Conservation (phyloP, 2,888 invertebrate species). For the Lumbricus terrestris region DNA sequence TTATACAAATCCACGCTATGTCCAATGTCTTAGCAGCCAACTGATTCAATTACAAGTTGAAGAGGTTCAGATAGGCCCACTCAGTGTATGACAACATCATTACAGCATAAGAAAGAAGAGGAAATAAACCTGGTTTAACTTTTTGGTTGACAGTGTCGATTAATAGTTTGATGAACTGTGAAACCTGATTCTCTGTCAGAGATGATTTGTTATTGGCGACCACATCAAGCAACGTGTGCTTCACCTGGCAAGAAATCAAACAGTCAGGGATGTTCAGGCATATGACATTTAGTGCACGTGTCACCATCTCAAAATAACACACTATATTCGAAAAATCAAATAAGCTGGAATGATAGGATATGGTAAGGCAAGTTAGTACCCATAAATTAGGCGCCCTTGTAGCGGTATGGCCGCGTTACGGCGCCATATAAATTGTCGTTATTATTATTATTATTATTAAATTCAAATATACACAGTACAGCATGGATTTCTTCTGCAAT, state of each 20-base stretch:
- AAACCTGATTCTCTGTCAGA: background rate
- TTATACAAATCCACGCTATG: no score
- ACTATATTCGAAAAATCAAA: background rate
- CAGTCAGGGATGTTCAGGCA: background rate
- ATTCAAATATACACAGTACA: background rate
- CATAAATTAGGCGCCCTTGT: no score
- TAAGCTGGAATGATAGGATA: background rate
- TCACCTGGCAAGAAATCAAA: background rate
- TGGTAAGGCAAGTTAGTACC: no score
- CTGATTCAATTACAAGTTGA: no score
- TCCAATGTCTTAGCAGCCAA: no score
- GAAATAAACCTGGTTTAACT: background rate
- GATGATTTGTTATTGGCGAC: background rate
- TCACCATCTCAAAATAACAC: background rate
- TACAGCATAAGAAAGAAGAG: background rate
- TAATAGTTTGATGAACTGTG: background rate
- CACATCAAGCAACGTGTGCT: background rate
- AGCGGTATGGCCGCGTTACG: no score
- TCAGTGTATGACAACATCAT: background rate
- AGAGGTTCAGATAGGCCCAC: no score
- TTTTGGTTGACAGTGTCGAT: background rate
- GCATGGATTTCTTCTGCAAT: background rate
- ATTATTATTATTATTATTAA: no score
- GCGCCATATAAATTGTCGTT: no score
- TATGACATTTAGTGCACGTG: background rate